Conservation (phyloP, 2,888 invertebrate species). For the Ectemnius cavifrons region DNA sequence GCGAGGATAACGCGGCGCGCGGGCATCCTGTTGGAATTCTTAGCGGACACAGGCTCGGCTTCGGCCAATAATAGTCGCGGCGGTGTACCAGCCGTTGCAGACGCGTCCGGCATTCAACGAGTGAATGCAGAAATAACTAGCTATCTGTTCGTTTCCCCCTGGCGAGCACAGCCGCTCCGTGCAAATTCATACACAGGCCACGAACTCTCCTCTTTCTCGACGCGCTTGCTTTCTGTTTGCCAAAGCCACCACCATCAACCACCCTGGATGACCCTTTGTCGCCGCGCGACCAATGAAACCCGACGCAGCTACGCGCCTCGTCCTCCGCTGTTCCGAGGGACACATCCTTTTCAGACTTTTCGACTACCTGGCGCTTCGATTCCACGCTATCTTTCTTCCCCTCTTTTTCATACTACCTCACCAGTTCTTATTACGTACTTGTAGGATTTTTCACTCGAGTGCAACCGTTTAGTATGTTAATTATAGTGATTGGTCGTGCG, state of each 20-base stretch:
- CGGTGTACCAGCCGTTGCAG: slow-evolving; percentile 51
- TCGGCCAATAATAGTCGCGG: slow-evolving; percentile 60
- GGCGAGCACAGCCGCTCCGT: slow-evolving; percentile 48
- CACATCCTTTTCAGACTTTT: no score
- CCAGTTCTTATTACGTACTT: background rate
- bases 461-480: background rate
- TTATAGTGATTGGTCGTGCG: background rate
- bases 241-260: slow-evolving; percentile 59
- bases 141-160: slow-evolving; percentile 66
- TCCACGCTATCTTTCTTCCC: no score
- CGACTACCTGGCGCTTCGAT: background rate
- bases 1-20: no score
- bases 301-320: slow-evolving; percentile 55
- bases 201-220: slow-evolving; percentile 51
- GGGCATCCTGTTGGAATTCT: slow-evolving; percentile 54
- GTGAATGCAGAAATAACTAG: slow-evolving; percentile 67
- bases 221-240: slow-evolving; percentile 41
- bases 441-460: background rate
- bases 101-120: slow-evolving; percentile 64
- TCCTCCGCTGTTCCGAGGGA: slow-evolving; percentile 19
- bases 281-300: slow-evolving; percentile 58
- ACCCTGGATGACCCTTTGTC: slow-evolving; percentile 64
- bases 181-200: slow-evolving; percentile 66
- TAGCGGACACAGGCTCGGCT: slow-evolving; percentile 42
- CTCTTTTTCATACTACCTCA: background rate